phyloP scores from a whole-genome alignment of 2,888 invertebrate species.

The Amblyteles armatorius region DNA sequence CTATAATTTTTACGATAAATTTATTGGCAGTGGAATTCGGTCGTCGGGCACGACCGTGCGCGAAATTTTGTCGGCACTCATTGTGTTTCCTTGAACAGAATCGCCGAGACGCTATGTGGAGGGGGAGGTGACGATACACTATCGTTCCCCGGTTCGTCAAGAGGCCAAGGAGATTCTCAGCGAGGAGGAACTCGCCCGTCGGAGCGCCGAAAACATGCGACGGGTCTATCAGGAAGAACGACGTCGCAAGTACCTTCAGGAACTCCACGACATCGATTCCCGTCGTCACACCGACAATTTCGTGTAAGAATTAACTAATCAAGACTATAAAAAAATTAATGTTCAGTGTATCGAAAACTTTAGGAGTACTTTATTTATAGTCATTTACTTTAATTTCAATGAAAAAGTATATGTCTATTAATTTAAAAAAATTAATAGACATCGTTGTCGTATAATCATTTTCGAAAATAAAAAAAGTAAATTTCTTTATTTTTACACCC shows the following conservation, averaged over 20 bases:
- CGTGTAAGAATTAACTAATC: constrained; percentile 85
- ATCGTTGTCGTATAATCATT: too few species aligned
- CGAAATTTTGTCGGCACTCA: constrained; percentile 21
- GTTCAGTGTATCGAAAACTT: too few species aligned
- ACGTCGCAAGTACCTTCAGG: constrained; percentile 96
- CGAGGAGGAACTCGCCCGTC: constrained; percentile 94
- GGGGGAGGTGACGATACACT: constrained; percentile 97
- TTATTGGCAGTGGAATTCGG: not conserved
- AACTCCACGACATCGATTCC: constrained; percentile 97
- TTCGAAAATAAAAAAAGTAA: too few species aligned
- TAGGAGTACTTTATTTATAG: too few species aligned
- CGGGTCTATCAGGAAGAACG: constrained; percentile 95
- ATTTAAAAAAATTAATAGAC: too few species aligned
- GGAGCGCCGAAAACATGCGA: constrained; percentile 96
- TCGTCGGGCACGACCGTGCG: too few species aligned
- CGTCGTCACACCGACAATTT: constrained; percentile 97
- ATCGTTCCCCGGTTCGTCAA: constrained; percentile 94
- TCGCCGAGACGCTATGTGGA: constrained; percentile 95
- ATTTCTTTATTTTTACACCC: too few species aligned
- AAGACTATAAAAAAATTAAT: too few species aligned
- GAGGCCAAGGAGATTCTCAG: constrained; percentile 94
- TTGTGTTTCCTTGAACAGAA: constrained; percentile 86
- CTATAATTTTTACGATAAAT: not conserved
- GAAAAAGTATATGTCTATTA: too few species aligned
- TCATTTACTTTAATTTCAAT: too few species aligned